These are phyloP conservation scores for Pyrgus malvae DNA, from an alignment of 2,888 invertebrate species.

Conservation along the genomic window DNA sequence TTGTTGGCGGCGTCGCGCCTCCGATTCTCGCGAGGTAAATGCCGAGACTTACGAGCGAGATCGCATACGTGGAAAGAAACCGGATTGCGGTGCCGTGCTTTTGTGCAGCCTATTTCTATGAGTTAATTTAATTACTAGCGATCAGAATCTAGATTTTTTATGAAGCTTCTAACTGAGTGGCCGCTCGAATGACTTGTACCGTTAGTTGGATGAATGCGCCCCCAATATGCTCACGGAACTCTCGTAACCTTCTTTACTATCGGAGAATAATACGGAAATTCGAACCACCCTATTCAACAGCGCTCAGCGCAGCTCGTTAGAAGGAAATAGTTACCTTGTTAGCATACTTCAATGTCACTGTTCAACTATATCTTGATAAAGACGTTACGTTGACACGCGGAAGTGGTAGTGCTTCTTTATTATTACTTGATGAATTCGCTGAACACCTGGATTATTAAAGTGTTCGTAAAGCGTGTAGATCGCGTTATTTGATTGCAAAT, in stretches of 20 bases:
- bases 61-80: slow-evolving; percentile 71
- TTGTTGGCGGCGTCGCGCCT: slow-evolving; percentile 69
- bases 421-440: slow-evolving; percentile 56
- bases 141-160: slow-evolving; percentile 47
- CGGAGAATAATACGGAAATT: slow-evolving; percentile 2
- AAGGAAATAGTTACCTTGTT: slow-evolving; percentile 58
- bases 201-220: slow-evolving; percentile 43
- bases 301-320: slow-evolving; percentile 33
- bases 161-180: slow-evolving; percentile 45
- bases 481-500: background rate
- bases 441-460: slow-evolving; percentile 55
- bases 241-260: slow-evolving; percentile 39
- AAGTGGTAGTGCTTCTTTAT: slow-evolving; percentile 51
- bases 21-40: slow-evolving; percentile 73
- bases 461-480: background rate
- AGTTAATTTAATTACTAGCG: slow-evolving; percentile 41
- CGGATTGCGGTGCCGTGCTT: slow-evolving; percentile 61
- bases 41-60: slow-evolving; percentile 61
- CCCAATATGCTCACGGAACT: slow-evolving; percentile 17
- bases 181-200: slow-evolving; percentile 61
- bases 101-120: slow-evolving; percentile 49
- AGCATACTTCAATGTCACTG: slow-evolving; percentile 67
- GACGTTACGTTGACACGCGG: slow-evolving; percentile 66
- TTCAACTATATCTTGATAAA: slow-evolving; percentile 60
- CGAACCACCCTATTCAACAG: background rate